These are phyloP conservation scores for Thalassaphorura encarpata DNA, from an alignment of 1,140 invertebrate species.

Conservation along the genomic window DNA sequence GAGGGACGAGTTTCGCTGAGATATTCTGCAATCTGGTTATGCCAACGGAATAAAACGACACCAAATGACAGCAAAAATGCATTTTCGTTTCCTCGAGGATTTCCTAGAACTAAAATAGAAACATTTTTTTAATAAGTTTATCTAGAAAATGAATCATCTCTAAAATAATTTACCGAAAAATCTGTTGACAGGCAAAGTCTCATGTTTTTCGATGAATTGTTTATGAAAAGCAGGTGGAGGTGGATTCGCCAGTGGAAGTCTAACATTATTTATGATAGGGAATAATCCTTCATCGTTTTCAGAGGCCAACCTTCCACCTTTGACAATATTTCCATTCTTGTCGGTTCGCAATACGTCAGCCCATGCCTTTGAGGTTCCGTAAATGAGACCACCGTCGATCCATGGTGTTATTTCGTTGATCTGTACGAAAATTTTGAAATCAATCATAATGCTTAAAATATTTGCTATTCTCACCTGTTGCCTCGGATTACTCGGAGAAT, in stretches of 20 bases:
- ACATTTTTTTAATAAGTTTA: not conserved
- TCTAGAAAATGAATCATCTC: not conserved
- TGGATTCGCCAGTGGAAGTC: conserved; percentile 50
- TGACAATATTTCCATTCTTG: conserved; percentile 40
- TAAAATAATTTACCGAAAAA: conserved; percentile 45
- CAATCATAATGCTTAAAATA: not conserved
- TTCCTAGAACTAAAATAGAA: conserved; percentile 45
- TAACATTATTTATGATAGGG: conserved; percentile 44
- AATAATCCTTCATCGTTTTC: conserved; percentile 39
- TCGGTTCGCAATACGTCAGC: conserved; percentile 45
- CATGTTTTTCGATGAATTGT: conserved; percentile 37
- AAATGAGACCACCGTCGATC: conserved; percentile 50
- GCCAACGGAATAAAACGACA: conserved; percentile 52
- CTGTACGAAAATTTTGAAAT: conserved; percentile 34
- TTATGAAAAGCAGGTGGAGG: conserved; percentile 45
- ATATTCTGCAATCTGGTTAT: conserved; percentile 46
- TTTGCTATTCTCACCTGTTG: conserved; percentile 40
- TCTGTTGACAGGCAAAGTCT: conserved; percentile 41
- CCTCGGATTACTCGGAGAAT: conserved; percentile 46
- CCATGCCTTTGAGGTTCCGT: conserved; percentile 50
- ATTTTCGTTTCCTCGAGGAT: conserved; percentile 51
- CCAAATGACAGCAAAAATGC: conserved; percentile 46
- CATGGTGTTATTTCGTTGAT: conserved; percentile 53
- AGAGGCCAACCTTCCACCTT: conserved; percentile 39
- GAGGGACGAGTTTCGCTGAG: conserved; percentile 36